Base-by-base conservation (phyloP, 2,797 vertebrate genomes). In the Chrysocyon brachyurus region DNA sequence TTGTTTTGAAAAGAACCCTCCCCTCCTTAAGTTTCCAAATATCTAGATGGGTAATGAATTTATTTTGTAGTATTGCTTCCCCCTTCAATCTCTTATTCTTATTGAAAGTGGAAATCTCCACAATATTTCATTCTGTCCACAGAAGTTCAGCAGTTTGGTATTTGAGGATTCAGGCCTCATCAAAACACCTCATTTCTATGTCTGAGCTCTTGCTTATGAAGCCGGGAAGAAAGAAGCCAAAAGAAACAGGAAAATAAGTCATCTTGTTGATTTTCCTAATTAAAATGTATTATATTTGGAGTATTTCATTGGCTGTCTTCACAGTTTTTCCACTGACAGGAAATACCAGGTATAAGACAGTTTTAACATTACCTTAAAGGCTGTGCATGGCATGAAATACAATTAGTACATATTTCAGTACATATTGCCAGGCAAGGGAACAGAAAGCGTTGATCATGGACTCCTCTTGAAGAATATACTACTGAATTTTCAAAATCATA, bases 291-390 rank as follows among this genome's bases (percentile, higher is more conserved):
- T 26, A 46, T 28, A 14, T 82, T 89, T 56, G 1, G 31, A 85
- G 28, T 46, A 86, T 61, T 86, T 70, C 28, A 64, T 49, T 52
- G 36, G 5, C 12, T 77, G 5, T 73, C 26, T 95, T 94, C 64
- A 92, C 22, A 36, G 33, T 77, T 91, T 94, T 87, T 19, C 12
- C 46, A 31, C 17, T 72, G 61, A 15, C 49, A 92, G 94, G 84
- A 95, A 96, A 90, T 63, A n/a, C 12, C 26, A 97, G 19, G 57
- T 73, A 31, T 78, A 54, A 92, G 49, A 77, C 0, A 61, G 17
- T 96, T 95, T 66, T 75, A 46, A 84, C 36, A 19, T 83, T 75
- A 83, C 12, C 11, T 19, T 66, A 82, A 95, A 89, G 73, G 95
- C 15, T 3, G 1, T 52, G 19, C 3, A 9, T 3, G 3, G 9